Evolutionary conservation across 2,113 vertebrate genomes (phyloP).

Genomic region (Gallinago media): DNA sequence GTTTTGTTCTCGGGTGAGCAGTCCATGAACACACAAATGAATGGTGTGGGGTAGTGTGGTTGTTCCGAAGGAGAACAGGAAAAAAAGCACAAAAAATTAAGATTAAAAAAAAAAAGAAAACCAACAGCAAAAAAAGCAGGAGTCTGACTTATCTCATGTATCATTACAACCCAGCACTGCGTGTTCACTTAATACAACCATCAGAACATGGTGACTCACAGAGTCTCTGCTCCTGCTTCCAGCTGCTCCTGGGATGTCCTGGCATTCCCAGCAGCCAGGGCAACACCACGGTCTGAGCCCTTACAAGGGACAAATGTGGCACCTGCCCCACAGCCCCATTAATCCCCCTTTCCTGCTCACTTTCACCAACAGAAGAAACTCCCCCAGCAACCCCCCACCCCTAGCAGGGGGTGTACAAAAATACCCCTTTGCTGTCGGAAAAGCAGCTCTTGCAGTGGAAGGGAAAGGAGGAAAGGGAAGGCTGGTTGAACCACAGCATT

Average conservation of each 20-base stretch:
- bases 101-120: neutral
- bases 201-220: neutral
- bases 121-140: neutral
- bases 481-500: neutral
- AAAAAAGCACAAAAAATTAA: neutral
- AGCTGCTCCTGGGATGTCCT: neutral
- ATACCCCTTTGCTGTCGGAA: neutral
- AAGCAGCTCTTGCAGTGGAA: neutral
- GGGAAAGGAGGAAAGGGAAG: neutral
- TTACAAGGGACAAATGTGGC: neutral
- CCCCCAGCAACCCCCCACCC: neutral
- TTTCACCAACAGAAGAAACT: neutral
- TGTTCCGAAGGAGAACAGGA: neutral
- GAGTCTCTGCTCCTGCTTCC: neutral
- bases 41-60: rapidly evolving
- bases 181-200: neutral
- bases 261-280: neutral
- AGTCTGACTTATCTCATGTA: neutral
- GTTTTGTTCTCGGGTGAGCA: neutral
- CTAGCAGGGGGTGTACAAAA: neutral
- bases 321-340: neutral
- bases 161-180: neutral
- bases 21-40: neutral
- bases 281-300: neutral
- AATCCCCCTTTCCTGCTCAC: neutral